A percentile compares a stretch with the other conserved stretches of the same genome.
Evolutionary conservation across 2,797 vertebrate genomes (phyloP).

Genomic region (Ctenochaetus hawaiiensis): DNA sequence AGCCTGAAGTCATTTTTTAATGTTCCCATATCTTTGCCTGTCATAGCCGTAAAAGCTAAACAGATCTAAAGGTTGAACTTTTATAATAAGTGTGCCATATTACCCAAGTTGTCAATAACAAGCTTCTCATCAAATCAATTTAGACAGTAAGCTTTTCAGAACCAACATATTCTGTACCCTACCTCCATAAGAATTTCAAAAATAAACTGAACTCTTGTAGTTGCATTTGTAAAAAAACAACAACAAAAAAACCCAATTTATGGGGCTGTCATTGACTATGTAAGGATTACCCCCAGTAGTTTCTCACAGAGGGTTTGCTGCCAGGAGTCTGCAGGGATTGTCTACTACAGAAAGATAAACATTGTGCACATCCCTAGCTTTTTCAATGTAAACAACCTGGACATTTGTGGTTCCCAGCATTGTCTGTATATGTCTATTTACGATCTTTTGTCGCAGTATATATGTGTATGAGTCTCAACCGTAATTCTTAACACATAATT

Average conservation of each 20-base stretch:
- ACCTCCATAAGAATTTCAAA: no score
- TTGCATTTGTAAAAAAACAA: background rate
- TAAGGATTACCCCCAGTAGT: conserved; percentile 3
- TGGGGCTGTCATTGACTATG: background rate
- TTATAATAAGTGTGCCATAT: conserved; percentile 8
- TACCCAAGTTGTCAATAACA: conserved; percentile 3
- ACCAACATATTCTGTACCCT: background rate
- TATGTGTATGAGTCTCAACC: background rate
- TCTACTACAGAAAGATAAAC: background rate
- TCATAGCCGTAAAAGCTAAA: conserved; percentile 14
- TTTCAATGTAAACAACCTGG: background rate
- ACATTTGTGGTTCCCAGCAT: background rate
- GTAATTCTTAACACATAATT: background rate
- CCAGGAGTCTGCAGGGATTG: conserved; percentile 14
- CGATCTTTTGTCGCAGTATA: background rate
- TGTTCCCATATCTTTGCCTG: conserved; percentile 5
- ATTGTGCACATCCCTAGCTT: background rate
- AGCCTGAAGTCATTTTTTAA: conserved; percentile 21
- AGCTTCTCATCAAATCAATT: conserved; percentile 1
- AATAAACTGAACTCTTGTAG: background rate
- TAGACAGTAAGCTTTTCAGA: background rate
- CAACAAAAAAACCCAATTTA: background rate
- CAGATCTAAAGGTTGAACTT: background rate
- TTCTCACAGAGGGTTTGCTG: conserved; percentile 24
- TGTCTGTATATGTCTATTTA: background rate